phyloP scores from a whole-genome alignment of 2,113 vertebrate species.

The Callipepla californica region DNA sequence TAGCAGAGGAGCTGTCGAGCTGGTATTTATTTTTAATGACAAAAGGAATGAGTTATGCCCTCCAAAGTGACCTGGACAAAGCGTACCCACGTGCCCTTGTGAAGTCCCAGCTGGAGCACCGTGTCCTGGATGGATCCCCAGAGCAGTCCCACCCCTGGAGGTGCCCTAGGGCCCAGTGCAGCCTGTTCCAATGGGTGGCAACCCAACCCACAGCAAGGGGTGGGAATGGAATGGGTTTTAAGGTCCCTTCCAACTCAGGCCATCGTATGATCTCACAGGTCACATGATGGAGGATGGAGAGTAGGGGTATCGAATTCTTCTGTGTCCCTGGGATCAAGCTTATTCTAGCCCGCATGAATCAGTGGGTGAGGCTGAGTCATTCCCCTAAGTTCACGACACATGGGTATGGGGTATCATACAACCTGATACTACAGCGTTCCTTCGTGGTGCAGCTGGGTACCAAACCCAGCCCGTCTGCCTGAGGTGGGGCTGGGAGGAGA shows the following conservation, averaged over 20 bases:
- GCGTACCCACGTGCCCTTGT: too few relatives aligned
- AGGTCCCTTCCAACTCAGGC: neutral
- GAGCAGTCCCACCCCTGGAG: too few relatives aligned
- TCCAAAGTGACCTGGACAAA: neutral
- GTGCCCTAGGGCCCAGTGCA: too few relatives aligned
- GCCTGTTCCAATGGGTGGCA: too few relatives aligned
- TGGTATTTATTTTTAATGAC: neutral
- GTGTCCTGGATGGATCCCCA: neutral
- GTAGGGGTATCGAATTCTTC: neutral
- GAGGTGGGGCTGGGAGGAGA: neutral
- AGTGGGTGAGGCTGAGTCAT: neutral
- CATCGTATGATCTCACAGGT: neutral
- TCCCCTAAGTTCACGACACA: rapidly evolving
- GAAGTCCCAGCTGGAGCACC: neutral
- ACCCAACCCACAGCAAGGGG: too few relatives aligned
- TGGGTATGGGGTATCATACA: rapidly evolving
- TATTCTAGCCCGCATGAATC: neutral
- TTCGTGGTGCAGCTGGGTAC: neutral
- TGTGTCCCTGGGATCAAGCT: rapidly evolving
- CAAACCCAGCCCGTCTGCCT: neutral
- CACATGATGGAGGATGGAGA: rapidly evolving
- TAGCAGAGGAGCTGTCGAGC: neutral
- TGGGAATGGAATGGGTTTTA: neutral
- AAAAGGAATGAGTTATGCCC: neutral
- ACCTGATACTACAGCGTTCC: neutral